Evolutionary conservation across 1,140 invertebrate genomes (phyloP).

Genomic region (Zaprionus capensis): DNA sequence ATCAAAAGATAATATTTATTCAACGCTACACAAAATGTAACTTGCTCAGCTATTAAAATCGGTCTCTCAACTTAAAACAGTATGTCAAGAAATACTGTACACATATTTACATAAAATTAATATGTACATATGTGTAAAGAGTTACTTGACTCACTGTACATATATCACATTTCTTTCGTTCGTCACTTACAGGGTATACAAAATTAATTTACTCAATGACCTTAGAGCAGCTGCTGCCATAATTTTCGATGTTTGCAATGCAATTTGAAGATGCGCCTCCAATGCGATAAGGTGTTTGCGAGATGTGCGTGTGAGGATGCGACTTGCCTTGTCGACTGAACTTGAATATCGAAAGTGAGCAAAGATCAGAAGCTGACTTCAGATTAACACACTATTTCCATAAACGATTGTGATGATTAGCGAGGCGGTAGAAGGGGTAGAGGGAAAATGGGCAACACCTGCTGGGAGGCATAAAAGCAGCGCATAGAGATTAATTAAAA

Average conservation of each 20-base stretch:
- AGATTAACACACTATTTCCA: slow-evolving; percentile 27
- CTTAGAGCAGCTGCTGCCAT: slow-evolving; percentile 37
- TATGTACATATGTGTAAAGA: no score
- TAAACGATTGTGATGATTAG: background rate
- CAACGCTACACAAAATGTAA: no score
- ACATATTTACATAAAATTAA: no score
- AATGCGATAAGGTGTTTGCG: background rate
- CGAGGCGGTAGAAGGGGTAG: background rate
- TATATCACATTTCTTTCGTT: background rate
- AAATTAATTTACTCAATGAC: slow-evolving; percentile 72
- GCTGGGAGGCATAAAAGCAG: slow-evolving; percentile 20
- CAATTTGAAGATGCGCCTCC: slow-evolving; percentile 47
- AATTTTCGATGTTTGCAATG: slow-evolving; percentile 48
- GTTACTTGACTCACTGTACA: background rate
- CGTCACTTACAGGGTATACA: slow-evolving; percentile 41
- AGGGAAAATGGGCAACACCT: slow-evolving; percentile 31
- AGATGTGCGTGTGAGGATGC: slow-evolving; percentile 43
- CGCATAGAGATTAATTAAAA: slow-evolving; percentile 40
- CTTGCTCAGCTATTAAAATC: background rate
- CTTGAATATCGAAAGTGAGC: slow-evolving; percentile 49
- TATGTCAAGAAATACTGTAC: no score
- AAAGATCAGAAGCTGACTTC: slow-evolving; percentile 22
- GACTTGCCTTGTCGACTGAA: slow-evolving; percentile 43
- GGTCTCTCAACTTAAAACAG: background rate
- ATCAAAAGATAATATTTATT: no score